phyloP scores from a whole-genome alignment of 1,140 invertebrate genomes.

The Tetramorium simillimum region DNA sequence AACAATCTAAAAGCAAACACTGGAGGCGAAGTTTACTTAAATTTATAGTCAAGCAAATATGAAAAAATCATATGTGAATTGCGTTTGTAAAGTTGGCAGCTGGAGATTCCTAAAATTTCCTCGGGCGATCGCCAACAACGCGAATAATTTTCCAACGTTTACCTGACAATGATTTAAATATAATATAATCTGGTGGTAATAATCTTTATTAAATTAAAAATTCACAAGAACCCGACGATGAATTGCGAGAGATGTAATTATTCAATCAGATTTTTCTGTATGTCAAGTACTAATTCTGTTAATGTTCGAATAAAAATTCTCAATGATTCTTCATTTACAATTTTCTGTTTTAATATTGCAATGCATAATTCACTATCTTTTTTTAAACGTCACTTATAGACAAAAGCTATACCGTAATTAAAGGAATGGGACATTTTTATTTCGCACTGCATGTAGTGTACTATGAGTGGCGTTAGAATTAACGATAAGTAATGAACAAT shows the following conservation, averaged over 20 bases:
- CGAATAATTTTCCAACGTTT: background rate
- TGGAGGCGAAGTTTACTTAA: slow-evolving; percentile 5
- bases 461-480: background rate
- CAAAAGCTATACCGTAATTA: background rate
- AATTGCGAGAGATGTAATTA: background rate
- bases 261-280: background rate
- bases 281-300: background rate
- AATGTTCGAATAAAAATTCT: background rate
- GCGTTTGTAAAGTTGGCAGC: background rate
- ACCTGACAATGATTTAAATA: background rate
- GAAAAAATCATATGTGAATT: background rate
- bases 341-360: background rate
- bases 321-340: background rate
- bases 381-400: background rate
- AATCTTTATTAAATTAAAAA: slow-evolving; percentile 7
- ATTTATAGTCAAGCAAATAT: slow-evolving; percentile 21
- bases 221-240: background rate
- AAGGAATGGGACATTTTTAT: background rate
- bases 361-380: background rate
- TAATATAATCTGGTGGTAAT: background rate
- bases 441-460: background rate
- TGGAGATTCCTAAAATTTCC: background rate
- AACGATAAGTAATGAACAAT: background rate
- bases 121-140: background rate
- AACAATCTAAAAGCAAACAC: background rate